Percentiles rank a stretch among this genome's conserved stretches.
Conservation (phyloP, 2,888 invertebrate genomes). For the Nephrotoma appendiculata region DNA sequence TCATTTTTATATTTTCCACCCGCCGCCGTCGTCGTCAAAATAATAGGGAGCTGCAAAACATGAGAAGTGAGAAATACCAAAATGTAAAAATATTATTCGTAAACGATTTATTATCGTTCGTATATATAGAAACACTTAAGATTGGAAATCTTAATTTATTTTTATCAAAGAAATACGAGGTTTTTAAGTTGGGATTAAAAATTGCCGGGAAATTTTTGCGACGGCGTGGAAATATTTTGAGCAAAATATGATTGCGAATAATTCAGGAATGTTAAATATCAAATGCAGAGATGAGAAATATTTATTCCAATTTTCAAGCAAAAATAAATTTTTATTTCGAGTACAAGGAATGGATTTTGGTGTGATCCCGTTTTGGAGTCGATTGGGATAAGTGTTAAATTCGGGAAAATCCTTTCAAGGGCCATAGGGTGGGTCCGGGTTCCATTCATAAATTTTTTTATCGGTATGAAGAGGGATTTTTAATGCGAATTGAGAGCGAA, state of each 20-base stretch:
- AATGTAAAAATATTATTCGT: not conserved
- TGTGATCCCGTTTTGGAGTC: no score
- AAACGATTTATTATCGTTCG: not conserved
- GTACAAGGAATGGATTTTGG: no score
- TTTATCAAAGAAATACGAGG: not conserved
- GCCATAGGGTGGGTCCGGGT: no score
- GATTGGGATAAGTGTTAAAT: no score
- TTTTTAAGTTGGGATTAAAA: not conserved
- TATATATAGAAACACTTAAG: not conserved
- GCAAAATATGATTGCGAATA: not conserved
- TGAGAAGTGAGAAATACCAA: not conserved
- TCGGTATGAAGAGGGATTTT: no score
- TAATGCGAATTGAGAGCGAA: no score
- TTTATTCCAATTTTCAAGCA: no score
- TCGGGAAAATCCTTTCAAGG: no score
- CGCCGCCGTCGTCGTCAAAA: not conserved
- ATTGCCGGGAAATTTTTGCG: not conserved
- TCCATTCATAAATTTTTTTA: no score
- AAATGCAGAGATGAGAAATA: not conserved
- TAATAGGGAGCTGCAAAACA: not conserved
- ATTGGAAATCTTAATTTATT: not conserved
- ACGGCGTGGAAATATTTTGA: not conserved
- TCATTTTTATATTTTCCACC: not conserved
- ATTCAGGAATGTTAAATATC: not conserved
- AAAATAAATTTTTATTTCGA: no score